Evolutionary conservation across 2,113 vertebrate species (phyloP), one percentile per base, ranked within the genome.

Genomic region (Lipophrys pholis): DNA sequence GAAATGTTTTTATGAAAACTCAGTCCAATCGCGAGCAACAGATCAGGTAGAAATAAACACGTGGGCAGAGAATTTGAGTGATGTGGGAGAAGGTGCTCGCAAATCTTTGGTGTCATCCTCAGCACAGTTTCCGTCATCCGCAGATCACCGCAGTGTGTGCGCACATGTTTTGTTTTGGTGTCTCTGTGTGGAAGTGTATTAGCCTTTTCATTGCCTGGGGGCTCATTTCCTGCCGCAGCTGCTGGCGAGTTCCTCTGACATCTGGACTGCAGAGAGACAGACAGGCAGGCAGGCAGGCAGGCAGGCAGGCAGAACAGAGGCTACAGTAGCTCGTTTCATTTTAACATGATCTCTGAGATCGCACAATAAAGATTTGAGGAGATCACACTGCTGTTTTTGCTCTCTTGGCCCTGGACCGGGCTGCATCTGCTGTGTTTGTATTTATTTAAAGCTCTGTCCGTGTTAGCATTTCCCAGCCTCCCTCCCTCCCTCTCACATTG

Each of bases 141-240:
- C 46, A 41, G 45, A 56, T 50, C 8, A 43, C 72, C 57, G 21
- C 21, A 4, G 21, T 53, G 36, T 69, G 52, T 57, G 35, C 7
- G 14, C 39, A 11, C 56, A 38, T 61, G 64, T 82, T 61, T 78
- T 85, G 73, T 84, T 78, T 62, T 81, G 71, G 62, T 76, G 46
- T 69, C 36, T 67, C 61, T 61, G 53, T 68, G 79, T 88, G 83
- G 53, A 80, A 67, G 83, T 82, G 76, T 83, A 76, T 91, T 89
- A 79, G 84, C 82, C 77, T 76, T 88, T 80, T 89, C 84, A 80
- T 56, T 53, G 85, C 87, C 87, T 78, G 60, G 68, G 75, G 89
- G 87, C 85, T 88, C 74, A 84, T 91, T 92, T 91, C 89, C 84
- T 89, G 85, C 71, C 43, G 52, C 91, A 92, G 91, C 89, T 91